phyloP scores from a whole-genome alignment of 2,797 vertebrate species.

The Momotus momota region DNA sequence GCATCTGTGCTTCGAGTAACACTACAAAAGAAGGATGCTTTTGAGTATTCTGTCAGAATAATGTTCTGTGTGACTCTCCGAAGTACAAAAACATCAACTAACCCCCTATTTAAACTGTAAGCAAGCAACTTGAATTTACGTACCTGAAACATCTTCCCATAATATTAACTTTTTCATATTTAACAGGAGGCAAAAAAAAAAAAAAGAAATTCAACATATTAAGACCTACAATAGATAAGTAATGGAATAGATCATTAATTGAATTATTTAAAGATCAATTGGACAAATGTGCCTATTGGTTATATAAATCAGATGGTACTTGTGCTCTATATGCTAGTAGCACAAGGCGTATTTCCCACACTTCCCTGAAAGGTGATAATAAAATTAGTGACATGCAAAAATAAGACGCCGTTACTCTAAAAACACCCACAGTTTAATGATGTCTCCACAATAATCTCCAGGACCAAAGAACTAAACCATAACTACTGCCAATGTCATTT shows the following conservation, averaged over 20 bases:
- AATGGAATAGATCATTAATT: background rate
- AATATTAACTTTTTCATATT: background rate
- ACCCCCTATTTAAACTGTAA: background rate
- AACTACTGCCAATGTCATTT: background rate
- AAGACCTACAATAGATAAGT: background rate
- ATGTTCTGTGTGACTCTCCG: background rate
- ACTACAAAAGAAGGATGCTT: background rate
- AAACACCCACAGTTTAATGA: background rate
- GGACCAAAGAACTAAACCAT: background rate
- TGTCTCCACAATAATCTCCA: background rate
- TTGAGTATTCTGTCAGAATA: background rate
- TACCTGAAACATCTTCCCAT: background rate
- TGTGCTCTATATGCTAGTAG: background rate
- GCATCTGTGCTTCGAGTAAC: background rate
- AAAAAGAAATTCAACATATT: background rate
- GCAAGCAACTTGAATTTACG: background rate
- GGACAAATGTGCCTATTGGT: background rate
- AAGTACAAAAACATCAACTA: background rate
- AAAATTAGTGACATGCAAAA: background rate
- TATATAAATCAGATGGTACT: background rate
- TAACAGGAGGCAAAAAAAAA: background rate
- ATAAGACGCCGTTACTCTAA: background rate
- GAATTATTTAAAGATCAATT: background rate
- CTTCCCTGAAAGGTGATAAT: background rate
- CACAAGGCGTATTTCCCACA: background rate